A percentile compares a stretch with the other conserved stretches of the same genome.
phyloP scores from a whole-genome alignment of 2,113 vertebrate genomes.

The Spheniscus mendiculus region DNA sequence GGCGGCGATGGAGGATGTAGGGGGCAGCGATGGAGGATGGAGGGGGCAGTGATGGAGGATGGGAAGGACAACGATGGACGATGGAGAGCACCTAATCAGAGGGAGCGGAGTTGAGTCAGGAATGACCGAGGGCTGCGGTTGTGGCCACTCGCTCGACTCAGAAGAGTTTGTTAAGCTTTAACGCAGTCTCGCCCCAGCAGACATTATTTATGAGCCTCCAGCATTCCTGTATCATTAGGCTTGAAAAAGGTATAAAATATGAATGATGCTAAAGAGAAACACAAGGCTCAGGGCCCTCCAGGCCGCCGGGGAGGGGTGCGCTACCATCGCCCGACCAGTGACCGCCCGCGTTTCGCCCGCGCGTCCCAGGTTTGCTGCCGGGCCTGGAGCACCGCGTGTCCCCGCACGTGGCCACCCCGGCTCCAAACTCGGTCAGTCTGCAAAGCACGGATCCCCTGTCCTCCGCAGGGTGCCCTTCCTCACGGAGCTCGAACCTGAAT shows the following conservation, averaged over 20 bases:
- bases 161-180: background rate
- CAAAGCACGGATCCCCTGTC: fast-evolving
- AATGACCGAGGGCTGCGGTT: background rate
- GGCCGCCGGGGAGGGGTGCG: fast-evolving
- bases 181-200: background rate
- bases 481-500: fast-evolving
- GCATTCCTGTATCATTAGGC: conserved; percentile 8
- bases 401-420: fast-evolving
- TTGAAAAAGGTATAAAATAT: conserved; percentile 29
- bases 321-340: fast-evolving
- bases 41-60: background rate
- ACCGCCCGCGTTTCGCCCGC: fast-evolving
- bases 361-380: fast-evolving
- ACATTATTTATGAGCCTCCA: conserved; percentile 38
- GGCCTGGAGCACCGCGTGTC: fast-evolving
- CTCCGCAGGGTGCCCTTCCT: background rate
- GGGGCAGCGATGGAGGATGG: background rate
- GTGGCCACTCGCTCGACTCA: background rate
- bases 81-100: background rate
- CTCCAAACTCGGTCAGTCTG: background rate
- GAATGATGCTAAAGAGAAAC: background rate
- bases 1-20: fast-evolving
- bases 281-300: background rate
- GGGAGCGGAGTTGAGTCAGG: background rate
- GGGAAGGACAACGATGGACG: background rate